Evolutionary conservation across 1,140 invertebrate species (phyloP), one percentile per base, ranked within the genome.

Genomic region (Pollicipes pollicipes): DNA sequence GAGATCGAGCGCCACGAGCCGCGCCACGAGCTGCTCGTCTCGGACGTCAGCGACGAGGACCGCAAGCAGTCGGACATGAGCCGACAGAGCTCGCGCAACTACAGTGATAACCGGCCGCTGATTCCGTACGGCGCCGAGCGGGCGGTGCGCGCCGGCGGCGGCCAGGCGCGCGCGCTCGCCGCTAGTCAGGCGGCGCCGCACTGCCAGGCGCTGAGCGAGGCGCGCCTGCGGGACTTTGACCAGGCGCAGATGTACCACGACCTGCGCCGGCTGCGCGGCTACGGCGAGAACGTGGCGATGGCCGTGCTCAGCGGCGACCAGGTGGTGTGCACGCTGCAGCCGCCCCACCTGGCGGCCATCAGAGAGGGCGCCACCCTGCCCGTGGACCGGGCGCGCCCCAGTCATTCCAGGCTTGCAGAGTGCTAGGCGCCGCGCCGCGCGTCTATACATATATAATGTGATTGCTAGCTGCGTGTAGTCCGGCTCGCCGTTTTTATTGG

Each of bases 231-330:
- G 58, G 74, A 75, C 45, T 75, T 74, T 66, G 73, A 73, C 66
- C 72, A 71, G 35, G 74, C 73, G 24, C 74, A 75, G 45, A 73
- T 75, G 73, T 73, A 70, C 69, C 68, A 70, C 16, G 74, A 75
- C 37, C 68, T 73, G 32, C 72, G 72, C 26, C 75, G 72, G 28
- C 74, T 74, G 68, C 73, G 72, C 28, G 73, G 70, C 72, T 75
- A 70, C 72, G 76, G 75, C 27, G 79, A 79, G 37, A 79, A 78
- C 72, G 81, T 83, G 81, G 83, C 88, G 77, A 88, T 90, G 8
- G 89, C 89, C 0, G 88, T 91, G 0, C 80, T 91, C 21, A 88
- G 90, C 77, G 88, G 89, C 1, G 88, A 90, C 75, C 90, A 88
- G 72, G 90, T 91, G 37, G 88, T 90, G 21, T 90, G 89, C 77